phyloP scores from a whole-genome alignment of 1,140 invertebrate species.

The Panagrolaimus sp. region DNA sequence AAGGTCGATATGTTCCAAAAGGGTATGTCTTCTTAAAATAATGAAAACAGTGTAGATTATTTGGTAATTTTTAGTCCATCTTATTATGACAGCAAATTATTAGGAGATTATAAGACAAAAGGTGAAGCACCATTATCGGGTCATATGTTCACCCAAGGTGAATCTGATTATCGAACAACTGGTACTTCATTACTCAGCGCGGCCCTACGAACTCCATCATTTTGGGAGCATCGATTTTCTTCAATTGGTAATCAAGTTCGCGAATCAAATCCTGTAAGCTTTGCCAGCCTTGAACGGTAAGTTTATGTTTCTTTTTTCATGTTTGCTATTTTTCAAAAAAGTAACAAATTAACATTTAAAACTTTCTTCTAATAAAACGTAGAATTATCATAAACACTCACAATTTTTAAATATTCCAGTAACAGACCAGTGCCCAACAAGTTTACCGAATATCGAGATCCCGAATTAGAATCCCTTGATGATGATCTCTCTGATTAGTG shows the following conservation, averaged over 20 bases:
- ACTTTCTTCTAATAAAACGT: not conserved
- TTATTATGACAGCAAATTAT: slow-evolving; percentile 54
- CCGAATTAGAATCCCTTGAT: slow-evolving; percentile 56
- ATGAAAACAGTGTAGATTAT: not conserved
- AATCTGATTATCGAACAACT: slow-evolving; percentile 47
- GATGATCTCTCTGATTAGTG: slow-evolving; percentile 32
- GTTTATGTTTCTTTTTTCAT: not conserved
- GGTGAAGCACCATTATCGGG: slow-evolving; percentile 54
- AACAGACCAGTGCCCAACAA: slow-evolving; percentile 50
- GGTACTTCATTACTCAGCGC: slow-evolving; percentile 56
- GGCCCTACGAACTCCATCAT: slow-evolving; percentile 56
- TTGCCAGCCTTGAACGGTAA: slow-evolving; percentile 55
- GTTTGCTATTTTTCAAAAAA: not conserved
- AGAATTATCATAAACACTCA: not conserved
- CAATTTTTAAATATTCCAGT: slow-evolving; percentile 32
- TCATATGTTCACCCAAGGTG: slow-evolving; percentile 50
- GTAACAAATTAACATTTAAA: not conserved
- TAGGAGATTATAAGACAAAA: slow-evolving; percentile 46
- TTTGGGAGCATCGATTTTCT: slow-evolving; percentile 57
- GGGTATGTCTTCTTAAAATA: slow-evolving; percentile 33
- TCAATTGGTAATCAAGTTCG: slow-evolving; percentile 53
- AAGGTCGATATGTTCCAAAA: slow-evolving; percentile 48
- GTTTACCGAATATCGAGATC: slow-evolving; percentile 54
- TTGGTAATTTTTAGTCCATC: slow-evolving; percentile 49
- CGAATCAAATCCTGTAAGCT: slow-evolving; percentile 56